Base-by-base conservation (phyloP, 2,113 vertebrate genomes). In the Indri indri region DNA sequence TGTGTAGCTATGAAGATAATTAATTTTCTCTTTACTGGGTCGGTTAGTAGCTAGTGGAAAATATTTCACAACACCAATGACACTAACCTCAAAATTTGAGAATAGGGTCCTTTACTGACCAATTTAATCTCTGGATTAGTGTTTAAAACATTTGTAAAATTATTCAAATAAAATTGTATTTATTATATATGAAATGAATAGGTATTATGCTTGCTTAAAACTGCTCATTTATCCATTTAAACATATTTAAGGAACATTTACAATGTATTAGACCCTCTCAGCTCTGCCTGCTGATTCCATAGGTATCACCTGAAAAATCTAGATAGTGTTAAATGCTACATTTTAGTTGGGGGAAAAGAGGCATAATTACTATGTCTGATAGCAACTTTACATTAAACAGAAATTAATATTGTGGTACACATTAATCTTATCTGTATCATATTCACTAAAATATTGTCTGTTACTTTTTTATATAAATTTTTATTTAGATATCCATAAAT, bases 141-240 rank as follows among this genome's bases (percentile, higher is more conserved):
- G 17, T 97, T 86, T 93, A 74, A 93, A 85, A 34, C 42, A 65
- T 10, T 68, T 66, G 9, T 81, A 71, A 47, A 83, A 80, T 94
- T 94, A 59, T 52, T 85, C 32, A 91, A 89, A 25, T 77, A 30
- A 63, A 91, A 85, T 32, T 30, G 18, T 52, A 59, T 12, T 73
- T 70, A 63, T 90, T 59, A 27, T 45, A 0, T 34, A 9, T 30
- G 13, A 14, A 40, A 57, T 91, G 23, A 45, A 4, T 17, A 37
- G 37, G 25, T n/a, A 8, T 12, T n/a, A 17, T 34, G 25, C 10
- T 66, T 90, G 14, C 34, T 25, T 92, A 18, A 59, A 70, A 77
- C 52, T 68, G 17, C 9, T 79, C 16, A 66, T 47, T 96, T 57
- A 8, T 27, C 77, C 23, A 40, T 70, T 63, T 10, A 86, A 54